Base-by-base conservation (phyloP, 2,888 invertebrate species). In the Diachrysia chrysitis region DNA sequence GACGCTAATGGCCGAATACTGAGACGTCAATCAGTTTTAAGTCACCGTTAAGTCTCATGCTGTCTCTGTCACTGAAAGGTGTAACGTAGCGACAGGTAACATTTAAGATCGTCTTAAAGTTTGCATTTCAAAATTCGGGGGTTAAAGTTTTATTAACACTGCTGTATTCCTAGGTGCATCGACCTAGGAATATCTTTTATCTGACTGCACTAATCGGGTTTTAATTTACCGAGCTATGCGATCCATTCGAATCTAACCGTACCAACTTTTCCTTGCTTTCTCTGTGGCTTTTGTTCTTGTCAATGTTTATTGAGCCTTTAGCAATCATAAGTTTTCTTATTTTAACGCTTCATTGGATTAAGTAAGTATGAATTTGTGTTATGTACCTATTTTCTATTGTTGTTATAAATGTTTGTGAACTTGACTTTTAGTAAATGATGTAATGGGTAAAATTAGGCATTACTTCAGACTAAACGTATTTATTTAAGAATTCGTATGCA, bases 211-310 rank as follows among this genome's bases (percentile, higher is more conserved):
- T 42, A 42, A n/a, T 16, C 42, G 42, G 7, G 7, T 42, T 42
- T 6, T 32, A 5, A 48, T 19, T 48, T 19, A n/a, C 17, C 2
- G 3, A 19, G 17, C 48, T 10, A 51, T 12, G 61, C 7, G 16
- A 21, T 16, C n/a, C 58, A 37, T 42, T 19, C 14, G 4, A 29
- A 19, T 17, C 19, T 53, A 63, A 63, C 55, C 46, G 58, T 58
- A 32, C 17, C 32, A 48, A 60, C 62, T 76, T 64, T 70, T 48
- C 25, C 0, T 32, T 35, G 59, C 62, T 76, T 79, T 79, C 79
- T 60, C 65, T 54, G 6, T 25, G 55, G n/a, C 5, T 23, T 71
- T 46, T 63, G 35, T 76, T 62, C 48, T 51, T 21, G 12, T 19
- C 6, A n/a, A 1, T 14, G 3, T 37, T 42, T n/a, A 42, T 16